Evolutionary conservation across 2,797 vertebrate species (phyloP), one percentile per base, ranked within the genome.

Genomic region (Alcedo atthis): DNA sequence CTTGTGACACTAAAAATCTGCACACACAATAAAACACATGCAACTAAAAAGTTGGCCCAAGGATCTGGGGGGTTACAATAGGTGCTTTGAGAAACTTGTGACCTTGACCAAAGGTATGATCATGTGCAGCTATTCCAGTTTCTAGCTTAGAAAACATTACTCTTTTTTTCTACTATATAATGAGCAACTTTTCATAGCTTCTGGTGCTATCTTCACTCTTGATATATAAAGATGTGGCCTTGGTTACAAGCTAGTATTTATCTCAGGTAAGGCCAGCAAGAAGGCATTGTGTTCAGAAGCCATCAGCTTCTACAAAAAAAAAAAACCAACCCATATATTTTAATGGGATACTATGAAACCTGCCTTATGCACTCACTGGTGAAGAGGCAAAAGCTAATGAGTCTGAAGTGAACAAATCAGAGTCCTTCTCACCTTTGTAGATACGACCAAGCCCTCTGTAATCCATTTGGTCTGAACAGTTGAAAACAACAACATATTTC

Each of bases 381-480:
- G 51, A 85, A 64, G 17, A 33, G 22, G 20, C 6, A 70, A 70
- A 85, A 87, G 0, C 6, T 21, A 40, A 15, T 4, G 6, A 76
- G 6, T 49, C 32, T 68, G n/a, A 90, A 90, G 66, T 22, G 2
- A 78, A 63, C 26, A 82, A 74, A 85, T 5, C 8, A 62, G 25
- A 35, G 48, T 28, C 54, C 55, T 80, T 79, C 77, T 73, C 84
- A 98, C 98, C 98, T 98, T 98, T 98, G 89, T 98, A 98, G 81
- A 98, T 98, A 54, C 98, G 98, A 32, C 98, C 98, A 19, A 98
- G 97, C 12, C 98, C 98, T 95, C 98, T 97, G 94, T 98, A 98
- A 94, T 98, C 98, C 98, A 98, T 98, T 94, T 98, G 98, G 94
- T 98, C 98, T 11, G 98, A 98, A 53, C 98, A 98, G 96, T 98